Evolutionary conservation across 2,113 vertebrate genomes (phyloP).

Genomic region (Uropsilus gracilis): DNA sequence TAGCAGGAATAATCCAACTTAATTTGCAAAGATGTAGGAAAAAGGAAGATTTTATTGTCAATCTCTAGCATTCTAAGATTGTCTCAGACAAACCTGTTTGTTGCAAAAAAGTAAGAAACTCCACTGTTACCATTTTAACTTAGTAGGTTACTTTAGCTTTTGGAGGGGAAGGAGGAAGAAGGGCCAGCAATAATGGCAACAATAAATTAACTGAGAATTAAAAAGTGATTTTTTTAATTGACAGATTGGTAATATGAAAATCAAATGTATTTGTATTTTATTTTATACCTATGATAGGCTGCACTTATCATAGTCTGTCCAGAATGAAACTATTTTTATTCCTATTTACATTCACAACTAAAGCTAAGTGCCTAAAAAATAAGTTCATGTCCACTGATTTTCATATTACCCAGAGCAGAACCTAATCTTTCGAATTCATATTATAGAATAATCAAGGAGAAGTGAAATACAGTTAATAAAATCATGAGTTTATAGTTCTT

Average conservation of each 20-base stretch:
- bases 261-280: background rate
- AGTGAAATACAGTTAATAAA: background rate
- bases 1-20: background rate
- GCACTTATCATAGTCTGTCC: background rate
- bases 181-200: background rate
- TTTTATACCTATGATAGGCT: background rate
- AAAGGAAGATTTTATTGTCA: background rate
- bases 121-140: background rate
- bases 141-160: background rate
- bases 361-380: background rate
- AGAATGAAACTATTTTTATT: background rate
- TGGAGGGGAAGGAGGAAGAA: background rate
- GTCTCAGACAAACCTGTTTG: background rate
- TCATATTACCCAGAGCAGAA: background rate
- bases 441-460: background rate
- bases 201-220: background rate
- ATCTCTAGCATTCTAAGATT: background rate
- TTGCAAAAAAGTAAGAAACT: background rate
- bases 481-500: background rate
- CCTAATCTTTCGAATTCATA: constrained; percentile 17
- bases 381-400: background rate
- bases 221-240: background rate
- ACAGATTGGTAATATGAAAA: background rate
- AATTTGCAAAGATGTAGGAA: background rate
- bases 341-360: background rate